Percentiles rank a stretch among this genome's conserved stretches.
phyloP scores from a whole-genome alignment of 2,797 vertebrate genomes.

The Myotis findleyi region DNA sequence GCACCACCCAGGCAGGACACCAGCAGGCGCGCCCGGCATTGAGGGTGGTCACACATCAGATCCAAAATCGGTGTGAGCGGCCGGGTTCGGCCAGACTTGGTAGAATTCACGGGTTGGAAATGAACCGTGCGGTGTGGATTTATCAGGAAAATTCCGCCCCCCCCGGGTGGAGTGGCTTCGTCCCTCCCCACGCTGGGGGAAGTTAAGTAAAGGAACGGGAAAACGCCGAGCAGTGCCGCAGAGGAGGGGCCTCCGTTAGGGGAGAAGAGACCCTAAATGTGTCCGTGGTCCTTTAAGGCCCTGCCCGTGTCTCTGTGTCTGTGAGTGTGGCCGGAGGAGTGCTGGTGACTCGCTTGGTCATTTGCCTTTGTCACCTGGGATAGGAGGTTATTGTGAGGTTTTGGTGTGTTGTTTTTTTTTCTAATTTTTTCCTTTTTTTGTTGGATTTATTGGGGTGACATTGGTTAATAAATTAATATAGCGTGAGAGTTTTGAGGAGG shows the following conservation, averaged over 20 bases:
- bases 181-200: neutral
- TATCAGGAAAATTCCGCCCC: neutral
- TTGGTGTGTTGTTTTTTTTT: neutral
- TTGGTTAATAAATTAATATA: neutral
- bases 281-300: neutral
- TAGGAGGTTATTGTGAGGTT: neutral
- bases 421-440: neutral
- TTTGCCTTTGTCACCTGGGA: neutral
- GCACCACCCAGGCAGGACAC: neutral
- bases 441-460: neutral
- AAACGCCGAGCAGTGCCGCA: neutral
- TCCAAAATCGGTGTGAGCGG: neutral
- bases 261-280: neutral
- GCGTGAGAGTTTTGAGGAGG: neutral
- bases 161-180: neutral
- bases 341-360: fast-evolving
- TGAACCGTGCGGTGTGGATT: neutral
- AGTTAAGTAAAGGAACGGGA: neutral
- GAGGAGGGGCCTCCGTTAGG: neutral
- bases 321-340: no score
- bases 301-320: neutral
- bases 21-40: neutral
- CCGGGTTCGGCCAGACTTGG: neutral
- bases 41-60: neutral
- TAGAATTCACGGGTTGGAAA: neutral